Percentiles rank a stretch among this genome's conserved stretches.
Conservation (phyloP, 2,888 invertebrate species). For the Hirtodrosophila trivittata region DNA sequence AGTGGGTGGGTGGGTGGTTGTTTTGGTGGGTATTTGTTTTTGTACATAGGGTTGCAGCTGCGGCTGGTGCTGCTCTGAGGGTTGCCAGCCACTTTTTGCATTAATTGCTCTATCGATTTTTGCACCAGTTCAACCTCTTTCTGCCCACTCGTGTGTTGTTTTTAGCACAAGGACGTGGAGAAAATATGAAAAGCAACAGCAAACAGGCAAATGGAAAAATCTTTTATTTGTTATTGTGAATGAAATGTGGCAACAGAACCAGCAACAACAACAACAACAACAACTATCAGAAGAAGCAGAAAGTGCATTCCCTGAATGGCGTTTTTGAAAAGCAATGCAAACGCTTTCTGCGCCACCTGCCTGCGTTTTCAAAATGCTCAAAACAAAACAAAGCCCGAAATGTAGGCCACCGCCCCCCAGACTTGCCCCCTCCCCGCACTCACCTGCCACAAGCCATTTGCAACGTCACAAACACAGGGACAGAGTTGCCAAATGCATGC, state of each 20-base stretch:
- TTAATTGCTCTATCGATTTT: constrained; percentile 81
- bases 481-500: constrained; percentile 77
- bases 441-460: constrained; percentile 7
- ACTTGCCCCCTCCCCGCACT: not conserved
- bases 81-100: constrained; percentile 69
- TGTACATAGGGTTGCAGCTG: constrained; percentile 57
- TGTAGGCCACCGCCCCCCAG: constrained; percentile 57
- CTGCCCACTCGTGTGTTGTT: constrained; percentile 27
- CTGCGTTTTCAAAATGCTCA: constrained; percentile 37
- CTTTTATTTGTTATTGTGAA: constrained; percentile 53
- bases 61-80: constrained; percentile 23
- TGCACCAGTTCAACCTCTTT: constrained; percentile 45
- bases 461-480: constrained; percentile 60
- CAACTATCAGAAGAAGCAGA: constrained; percentile 35
- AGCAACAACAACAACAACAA: constrained; percentile 13
- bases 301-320: constrained; percentile 60
- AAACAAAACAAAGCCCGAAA: constrained; percentile 63
- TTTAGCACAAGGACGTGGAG: constrained; percentile 74
- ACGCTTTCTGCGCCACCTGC: constrained; percentile 57
- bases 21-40: constrained; percentile 55
- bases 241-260: constrained; percentile 47
- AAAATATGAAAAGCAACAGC: constrained; percentile 51
- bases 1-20: not conserved
- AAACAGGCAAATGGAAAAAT: constrained; percentile 44
- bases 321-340: constrained; percentile 57